Conservation (phyloP, 2,113 vertebrate genomes). For the Nesoenas mayeri region DNA sequence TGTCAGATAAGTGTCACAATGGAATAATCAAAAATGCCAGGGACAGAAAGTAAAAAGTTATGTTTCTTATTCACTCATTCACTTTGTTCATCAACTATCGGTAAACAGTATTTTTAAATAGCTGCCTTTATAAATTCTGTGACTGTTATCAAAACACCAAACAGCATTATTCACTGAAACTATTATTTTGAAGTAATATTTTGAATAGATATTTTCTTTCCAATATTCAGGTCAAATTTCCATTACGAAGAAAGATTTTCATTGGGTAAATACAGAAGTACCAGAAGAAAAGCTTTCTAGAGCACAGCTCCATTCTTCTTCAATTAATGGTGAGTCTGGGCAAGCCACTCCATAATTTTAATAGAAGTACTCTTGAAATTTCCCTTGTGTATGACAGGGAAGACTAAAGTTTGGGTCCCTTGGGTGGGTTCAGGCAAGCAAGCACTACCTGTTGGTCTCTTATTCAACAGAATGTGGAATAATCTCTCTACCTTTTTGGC, state of each 20-base stretch:
- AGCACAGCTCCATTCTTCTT: slow-evolving; percentile 30
- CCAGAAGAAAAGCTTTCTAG: slow-evolving; percentile 25
- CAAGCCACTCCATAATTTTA: not conserved
- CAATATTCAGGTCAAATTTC: slow-evolving; percentile 62
- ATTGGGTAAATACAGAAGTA: slow-evolving; percentile 26
- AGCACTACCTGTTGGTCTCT: not conserved
- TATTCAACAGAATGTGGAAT: not conserved
- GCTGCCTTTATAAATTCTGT: not conserved
- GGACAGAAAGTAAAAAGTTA: not conserved
- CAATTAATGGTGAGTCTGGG: slow-evolving; percentile 60
- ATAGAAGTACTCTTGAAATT: not conserved
- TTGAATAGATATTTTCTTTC: not conserved
- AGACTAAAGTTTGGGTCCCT: not conserved
- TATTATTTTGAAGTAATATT: not conserved
- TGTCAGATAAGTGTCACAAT: not conserved
- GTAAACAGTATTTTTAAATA: not conserved
- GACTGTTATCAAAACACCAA: not conserved
- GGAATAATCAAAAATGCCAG: not conserved
- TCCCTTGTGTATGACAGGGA: not conserved
- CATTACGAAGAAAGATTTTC: slow-evolving; percentile 6
- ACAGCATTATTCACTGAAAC: not conserved
- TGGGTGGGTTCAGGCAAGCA: not conserved
- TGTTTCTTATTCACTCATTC: not conserved
- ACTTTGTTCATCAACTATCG: not conserved
- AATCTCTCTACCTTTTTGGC: not conserved